phyloP scores from a whole-genome alignment of 1,140 invertebrate genomes.

The Spodoptera frugiperda region DNA sequence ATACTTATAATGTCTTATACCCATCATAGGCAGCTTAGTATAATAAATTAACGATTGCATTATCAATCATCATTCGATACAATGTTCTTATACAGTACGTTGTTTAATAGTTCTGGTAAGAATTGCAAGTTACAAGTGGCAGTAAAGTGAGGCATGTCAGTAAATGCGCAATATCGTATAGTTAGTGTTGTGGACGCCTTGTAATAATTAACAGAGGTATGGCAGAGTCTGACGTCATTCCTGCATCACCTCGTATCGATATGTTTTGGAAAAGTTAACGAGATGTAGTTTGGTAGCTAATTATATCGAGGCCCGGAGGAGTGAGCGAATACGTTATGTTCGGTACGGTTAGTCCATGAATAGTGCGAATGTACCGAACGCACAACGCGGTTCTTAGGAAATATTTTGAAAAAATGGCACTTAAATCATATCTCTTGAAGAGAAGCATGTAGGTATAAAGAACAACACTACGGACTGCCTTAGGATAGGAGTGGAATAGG shows the following conservation, averaged over 20 bases:
- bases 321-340: no score
- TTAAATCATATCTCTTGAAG: no score
- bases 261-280: slow-evolving; percentile 1
- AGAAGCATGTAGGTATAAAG: no score
- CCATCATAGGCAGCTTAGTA: no score
- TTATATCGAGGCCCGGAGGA: neutral
- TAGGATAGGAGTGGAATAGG: no score
- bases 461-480: no score
- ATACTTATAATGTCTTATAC: no score
- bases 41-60: no score
- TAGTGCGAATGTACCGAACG: no score
- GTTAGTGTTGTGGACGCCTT: neutral
- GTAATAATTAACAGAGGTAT: slow-evolving; percentile 19
- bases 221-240: neutral
- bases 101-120: slow-evolving; percentile 2
- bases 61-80: neutral
- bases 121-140: slow-evolving; percentile 8
- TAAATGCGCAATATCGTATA: slow-evolving; percentile 7
- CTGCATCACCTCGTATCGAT: neutral
- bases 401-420: no score
- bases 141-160: neutral
- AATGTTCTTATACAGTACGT: neutral
- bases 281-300: neutral
- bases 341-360: no score
- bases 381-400: no score